Evolutionary conservation across 2,113 vertebrate genomes (phyloP), one percentile per base, ranked within the genome.

Genomic region (Tyto alba): DNA sequence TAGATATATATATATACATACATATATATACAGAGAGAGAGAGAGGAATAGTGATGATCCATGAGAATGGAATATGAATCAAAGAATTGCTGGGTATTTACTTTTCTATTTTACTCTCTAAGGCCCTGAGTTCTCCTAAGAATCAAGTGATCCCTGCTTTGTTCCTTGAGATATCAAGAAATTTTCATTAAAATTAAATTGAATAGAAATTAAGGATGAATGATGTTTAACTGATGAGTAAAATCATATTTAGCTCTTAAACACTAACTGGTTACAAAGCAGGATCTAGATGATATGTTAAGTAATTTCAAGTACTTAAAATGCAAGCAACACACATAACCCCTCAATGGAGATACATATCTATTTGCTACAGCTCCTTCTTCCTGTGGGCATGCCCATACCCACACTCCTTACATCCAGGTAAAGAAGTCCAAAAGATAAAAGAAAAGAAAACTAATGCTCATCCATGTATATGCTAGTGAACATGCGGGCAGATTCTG

Each of bases 321-420:
- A 64, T 60, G 40, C 18, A 62, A 77, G n/a, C 29, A 78, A 68
- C 2, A 14, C 38, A 2, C 13, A 29, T 55, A 88, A 75, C 7
- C 7, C 7, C 5, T n/a, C 48, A 56, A 21, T 22, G 16, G 6
- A 3, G 6, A 38, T 15, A 40, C 1, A 0, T 16, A 15, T 26
- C 56, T 34, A 29, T 57, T 69, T 88, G 47, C 16, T 89, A 85
- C 74, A 79, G 15, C 3, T 75, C 30, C 10, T 81, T 80, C 40
- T 81, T 82, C 19, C 22, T 63, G 13, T 32, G 22, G 43, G 29
- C 25, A 52, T 40, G 11, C 16, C 1, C 0, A 13, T 22, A n/a
- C 14, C 34, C 47, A 7, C 14, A n/a, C 5, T 32, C 20, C 20
- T 76, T 43, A 36, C 21, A 47, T 22, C 15, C 88, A 80, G 36